Percentiles rank a stretch among this genome's conserved stretches.
Conservation (phyloP, 2,113 vertebrate genomes). For the Hyla sarda region DNA sequence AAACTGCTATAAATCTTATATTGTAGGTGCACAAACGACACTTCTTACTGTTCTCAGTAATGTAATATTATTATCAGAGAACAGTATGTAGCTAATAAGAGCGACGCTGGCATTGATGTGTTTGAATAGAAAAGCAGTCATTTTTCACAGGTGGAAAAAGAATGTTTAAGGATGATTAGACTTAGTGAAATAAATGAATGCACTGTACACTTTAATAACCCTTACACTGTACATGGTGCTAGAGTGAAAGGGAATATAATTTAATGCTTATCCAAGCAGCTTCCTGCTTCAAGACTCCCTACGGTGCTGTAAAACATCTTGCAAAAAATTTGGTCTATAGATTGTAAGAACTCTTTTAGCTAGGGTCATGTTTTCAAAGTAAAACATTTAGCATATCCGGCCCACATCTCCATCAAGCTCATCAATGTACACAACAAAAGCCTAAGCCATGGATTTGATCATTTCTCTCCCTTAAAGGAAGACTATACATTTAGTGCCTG, state of each 20-base stretch:
- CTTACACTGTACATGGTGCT: constrained; percentile 35
- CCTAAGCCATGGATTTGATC: constrained; percentile 2
- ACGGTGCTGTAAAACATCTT: constrained; percentile 44
- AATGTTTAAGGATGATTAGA: constrained; percentile 50
- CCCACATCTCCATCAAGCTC: constrained; percentile 9
- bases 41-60: constrained; percentile 32
- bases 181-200: constrained; percentile 45
- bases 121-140: constrained; percentile 37
- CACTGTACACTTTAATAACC: constrained; percentile 49
- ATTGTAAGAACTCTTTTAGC: constrained; percentile 27
- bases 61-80: constrained; percentile 45
- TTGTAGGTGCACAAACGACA: constrained; percentile 9
- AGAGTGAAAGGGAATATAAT: constrained; percentile 35
- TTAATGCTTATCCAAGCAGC: constrained; percentile 53
- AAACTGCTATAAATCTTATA: background rate
- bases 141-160: constrained; percentile 48
- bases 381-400: constrained; percentile 10
- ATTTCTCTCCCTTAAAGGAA: background rate
- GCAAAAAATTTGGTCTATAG: constrained; percentile 30
- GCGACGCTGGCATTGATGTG: background rate
- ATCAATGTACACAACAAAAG: background rate
- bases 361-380: constrained; percentile 1
- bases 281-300: constrained; percentile 39
- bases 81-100: constrained; percentile 39
- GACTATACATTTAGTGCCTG: background rate